Percentiles rank a stretch among this genome's conserved stretches.
phyloP scores from a whole-genome alignment of 1,140 invertebrate species.

The Trichonephila inaurata region DNA sequence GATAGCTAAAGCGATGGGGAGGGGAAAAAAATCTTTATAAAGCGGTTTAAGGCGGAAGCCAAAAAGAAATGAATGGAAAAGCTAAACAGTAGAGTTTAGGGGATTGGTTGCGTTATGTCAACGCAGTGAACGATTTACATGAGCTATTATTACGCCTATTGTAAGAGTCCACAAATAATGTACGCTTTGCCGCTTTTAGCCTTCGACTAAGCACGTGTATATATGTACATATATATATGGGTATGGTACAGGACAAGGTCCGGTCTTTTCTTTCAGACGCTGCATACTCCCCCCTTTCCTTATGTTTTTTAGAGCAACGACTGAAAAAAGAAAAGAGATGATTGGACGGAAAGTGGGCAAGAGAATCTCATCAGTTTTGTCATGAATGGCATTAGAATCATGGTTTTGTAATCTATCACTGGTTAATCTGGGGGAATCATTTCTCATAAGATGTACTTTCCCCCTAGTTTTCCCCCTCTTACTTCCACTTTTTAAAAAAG shows the following conservation, averaged over 20 bases:
- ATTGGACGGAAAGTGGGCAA: conserved; percentile 68
- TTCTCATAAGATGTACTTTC: conserved; percentile 39
- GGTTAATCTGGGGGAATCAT: conserved; percentile 67
- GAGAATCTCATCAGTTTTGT: conserved; percentile 52
- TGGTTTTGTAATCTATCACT: conserved; percentile 73
- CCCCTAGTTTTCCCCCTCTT: neutral
- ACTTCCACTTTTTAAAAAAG: conserved; percentile 40
- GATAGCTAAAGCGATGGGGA: conserved; percentile 61
- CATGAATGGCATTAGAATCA: conserved; percentile 74
- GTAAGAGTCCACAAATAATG: conserved; percentile 73
- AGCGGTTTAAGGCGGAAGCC: conserved; percentile 76
- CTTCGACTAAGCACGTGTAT: conserved; percentile 71
- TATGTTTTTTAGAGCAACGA: neutral
- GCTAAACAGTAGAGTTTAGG: conserved; percentile 72
- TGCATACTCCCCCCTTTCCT: neutral
- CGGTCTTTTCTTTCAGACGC: conserved; percentile 33
- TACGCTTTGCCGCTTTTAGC: conserved; percentile 72
- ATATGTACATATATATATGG: conserved; percentile 67
- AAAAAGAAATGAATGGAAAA: conserved; percentile 66
- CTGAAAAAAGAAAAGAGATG: conserved; percentile 14
- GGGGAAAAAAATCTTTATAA: conserved; percentile 66
- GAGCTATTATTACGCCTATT: conserved; percentile 69
- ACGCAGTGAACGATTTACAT: conserved; percentile 74
- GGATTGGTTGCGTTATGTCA: conserved; percentile 76
- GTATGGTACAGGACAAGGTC: conserved; percentile 57